Evolutionary conservation across 2,797 vertebrate species (phyloP), one percentile per base, ranked within the genome.

Genomic region (Pelochelys cantorii): DNA sequence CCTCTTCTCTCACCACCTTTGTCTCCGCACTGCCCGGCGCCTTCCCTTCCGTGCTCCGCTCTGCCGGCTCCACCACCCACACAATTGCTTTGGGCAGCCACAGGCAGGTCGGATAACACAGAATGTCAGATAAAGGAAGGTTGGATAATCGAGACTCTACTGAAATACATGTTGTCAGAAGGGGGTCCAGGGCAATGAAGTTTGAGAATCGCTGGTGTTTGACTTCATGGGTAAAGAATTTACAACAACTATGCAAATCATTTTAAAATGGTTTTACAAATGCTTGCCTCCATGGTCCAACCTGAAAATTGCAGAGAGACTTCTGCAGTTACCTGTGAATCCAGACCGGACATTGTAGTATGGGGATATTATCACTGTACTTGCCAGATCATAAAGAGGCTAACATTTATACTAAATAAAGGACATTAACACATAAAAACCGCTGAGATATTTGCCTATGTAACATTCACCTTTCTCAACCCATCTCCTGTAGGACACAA

Each of bases 311-410:
- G 10, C 23, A 54, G 71, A 74, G 14, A 0, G 2, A 79, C 81
- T 86, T 91, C 90, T 82, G 59, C 62, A 95, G 27, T 37, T 86
- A 80, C 25, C 37, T 74, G 3, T 13, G 53, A 83, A 74, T 79
- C 53, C 86, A 13, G 59, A 53, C 57, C 86, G 15, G 59, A 53
- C 57, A 11, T 77, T 56, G 74, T 3, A 86, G n/a, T 71, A 79
- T 34, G 74, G 71, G 87, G 31, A 1, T 9, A 31, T 78, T 48
- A 86, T 88, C 54, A 75, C 52, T 48, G 11, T 48, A 57, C 34
- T 37, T 87, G 11, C 37, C 80, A 83, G 54, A 55, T 78, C 54
- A 83, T 82, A 92, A 94, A 87, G 88, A 90, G 20, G 29, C 71
- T 85, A 59, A 80, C 83, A 52, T 79, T 81, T 90, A 52, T 62